phyloP scores from a whole-genome alignment of 2,113 vertebrate species.

The Petroica traversi region DNA sequence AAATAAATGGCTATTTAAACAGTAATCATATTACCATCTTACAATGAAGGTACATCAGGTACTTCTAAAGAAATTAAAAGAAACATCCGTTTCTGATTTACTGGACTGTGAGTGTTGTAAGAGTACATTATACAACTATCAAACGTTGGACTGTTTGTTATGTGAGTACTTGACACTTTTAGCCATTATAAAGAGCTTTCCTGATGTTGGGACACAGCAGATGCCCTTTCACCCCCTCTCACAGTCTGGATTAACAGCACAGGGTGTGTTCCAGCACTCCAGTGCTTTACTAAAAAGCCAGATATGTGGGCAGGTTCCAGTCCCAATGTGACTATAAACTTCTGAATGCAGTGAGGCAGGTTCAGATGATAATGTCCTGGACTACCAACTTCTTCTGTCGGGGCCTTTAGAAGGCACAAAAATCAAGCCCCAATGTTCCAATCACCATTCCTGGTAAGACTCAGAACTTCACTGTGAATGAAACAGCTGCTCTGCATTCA shows the following conservation, averaged over 20 bases:
- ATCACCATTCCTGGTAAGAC: background rate
- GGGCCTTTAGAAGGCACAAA: background rate
- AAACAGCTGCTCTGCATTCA: background rate
- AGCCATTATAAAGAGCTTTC: background rate
- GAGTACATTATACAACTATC: background rate
- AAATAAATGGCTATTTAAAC: background rate
- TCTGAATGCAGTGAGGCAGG: too few relatives aligned
- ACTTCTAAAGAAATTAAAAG: background rate
- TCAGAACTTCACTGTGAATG: background rate
- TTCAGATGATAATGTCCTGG: background rate
- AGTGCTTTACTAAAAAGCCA: background rate
- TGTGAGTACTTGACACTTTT: background rate
- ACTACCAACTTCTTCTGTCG: background rate
- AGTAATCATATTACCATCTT: background rate
- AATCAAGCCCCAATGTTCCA: background rate
- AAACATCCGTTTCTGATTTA: background rate
- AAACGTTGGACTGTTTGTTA: background rate
- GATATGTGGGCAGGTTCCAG: background rate
- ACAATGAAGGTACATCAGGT: background rate
- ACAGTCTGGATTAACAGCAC: background rate
- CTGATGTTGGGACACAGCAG: background rate
- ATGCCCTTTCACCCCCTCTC: background rate
- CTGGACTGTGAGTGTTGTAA: background rate
- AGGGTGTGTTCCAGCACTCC: background rate
- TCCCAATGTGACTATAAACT: background rate